Evolutionary conservation across 2,113 vertebrate genomes (phyloP).

Genomic region (Poicephalus gulielmi): DNA sequence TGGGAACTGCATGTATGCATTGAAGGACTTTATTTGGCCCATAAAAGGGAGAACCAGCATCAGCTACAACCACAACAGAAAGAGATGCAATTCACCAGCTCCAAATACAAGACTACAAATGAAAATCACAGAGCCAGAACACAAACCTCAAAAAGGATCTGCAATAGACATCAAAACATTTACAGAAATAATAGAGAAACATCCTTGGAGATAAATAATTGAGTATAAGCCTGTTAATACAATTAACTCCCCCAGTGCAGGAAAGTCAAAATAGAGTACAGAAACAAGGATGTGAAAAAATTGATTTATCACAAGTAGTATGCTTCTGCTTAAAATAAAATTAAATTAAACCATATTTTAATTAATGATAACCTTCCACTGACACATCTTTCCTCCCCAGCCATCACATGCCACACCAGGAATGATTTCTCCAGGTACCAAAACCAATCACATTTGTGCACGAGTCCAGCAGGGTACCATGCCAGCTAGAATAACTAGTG

Average conservation of each 20-base stretch:
- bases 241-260: background rate
- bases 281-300: background rate
- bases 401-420: background rate
- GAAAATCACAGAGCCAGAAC: background rate
- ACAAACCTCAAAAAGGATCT: constrained; percentile 1
- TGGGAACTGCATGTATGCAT: background rate
- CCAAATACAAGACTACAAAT: background rate
- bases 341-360: background rate
- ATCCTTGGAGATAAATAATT: background rate
- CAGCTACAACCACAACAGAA: constrained; percentile 29
- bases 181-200: background rate
- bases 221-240: background rate
- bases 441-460: background rate
- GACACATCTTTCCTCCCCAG: background rate
- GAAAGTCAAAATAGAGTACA: background rate
- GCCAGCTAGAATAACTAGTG: background rate
- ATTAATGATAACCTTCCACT: background rate
- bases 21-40: constrained; percentile 17
- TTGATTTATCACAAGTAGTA: background rate
- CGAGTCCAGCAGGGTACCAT: background rate
- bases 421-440: background rate
- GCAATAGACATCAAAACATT: constrained; percentile 22
- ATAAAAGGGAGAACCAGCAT: constrained; percentile 39
- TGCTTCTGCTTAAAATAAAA: background rate
- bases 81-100: background rate